Conservation (phyloP, 2,888 invertebrate species). For the Epinotia ramella region DNA sequence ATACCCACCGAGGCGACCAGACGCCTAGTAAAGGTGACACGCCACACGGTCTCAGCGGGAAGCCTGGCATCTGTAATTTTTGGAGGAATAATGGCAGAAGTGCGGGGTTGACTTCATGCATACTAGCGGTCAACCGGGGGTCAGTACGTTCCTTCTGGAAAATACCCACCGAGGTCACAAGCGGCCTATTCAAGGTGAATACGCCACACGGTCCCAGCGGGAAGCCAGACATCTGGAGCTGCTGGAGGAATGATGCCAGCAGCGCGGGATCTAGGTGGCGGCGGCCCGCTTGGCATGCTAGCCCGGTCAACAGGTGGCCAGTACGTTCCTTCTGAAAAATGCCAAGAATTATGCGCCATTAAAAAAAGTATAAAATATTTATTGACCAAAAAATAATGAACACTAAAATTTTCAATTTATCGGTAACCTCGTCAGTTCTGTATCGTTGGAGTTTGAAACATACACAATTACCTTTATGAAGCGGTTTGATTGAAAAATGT, state of each 20-base stretch:
- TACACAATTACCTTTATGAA: no score
- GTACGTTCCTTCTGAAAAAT: slow-evolving; percentile 25
- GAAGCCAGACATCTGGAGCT: neutral
- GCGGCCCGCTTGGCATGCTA: slow-evolving; percentile 1
- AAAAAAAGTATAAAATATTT: no score
- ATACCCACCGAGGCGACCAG: neutral
- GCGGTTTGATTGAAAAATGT: no score
- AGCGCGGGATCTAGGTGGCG: neutral
- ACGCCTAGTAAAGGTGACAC: slow-evolving; percentile 12
- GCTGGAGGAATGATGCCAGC: slow-evolving; percentile 10
- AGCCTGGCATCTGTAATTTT: neutral
- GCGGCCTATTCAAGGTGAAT: slow-evolving; percentile 12
- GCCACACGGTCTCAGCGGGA: slow-evolving; percentile 7
- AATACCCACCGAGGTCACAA: slow-evolving; percentile 15
- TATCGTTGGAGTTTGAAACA: no score
- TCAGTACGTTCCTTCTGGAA: slow-evolving; percentile 16
- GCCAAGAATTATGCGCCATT: no score
- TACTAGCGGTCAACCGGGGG: neutral
- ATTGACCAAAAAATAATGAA: no score
- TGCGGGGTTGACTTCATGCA: neutral
- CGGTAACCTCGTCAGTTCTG: no score
- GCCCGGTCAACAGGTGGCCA: neutral
- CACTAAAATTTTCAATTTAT: no score
- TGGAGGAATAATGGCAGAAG: slow-evolving; percentile 7
- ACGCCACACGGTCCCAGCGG: slow-evolving; percentile 12